Conservation (phyloP, 2,888 invertebrate species). For the Heliothis peltigera region DNA sequence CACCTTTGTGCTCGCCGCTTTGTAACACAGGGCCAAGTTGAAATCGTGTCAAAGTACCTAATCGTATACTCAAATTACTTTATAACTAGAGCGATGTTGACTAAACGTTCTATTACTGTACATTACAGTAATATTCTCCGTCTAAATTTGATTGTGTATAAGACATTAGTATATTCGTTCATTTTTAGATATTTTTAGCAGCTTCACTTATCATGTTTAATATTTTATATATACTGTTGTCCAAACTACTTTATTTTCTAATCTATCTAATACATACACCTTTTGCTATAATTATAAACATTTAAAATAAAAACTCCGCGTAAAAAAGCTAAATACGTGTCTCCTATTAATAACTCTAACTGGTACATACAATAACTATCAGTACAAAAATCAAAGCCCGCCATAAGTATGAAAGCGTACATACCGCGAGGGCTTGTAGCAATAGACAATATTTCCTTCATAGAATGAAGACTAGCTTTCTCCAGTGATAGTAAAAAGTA, state of each 20-base stretch:
- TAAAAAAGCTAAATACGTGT: too few species aligned
- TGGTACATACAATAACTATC: too few species aligned
- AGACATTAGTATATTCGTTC: neutral
- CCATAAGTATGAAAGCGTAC: constrained; percentile 15
- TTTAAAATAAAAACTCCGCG: too few species aligned
- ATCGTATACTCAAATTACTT: constrained; percentile 14
- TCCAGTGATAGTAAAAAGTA: too few species aligned
- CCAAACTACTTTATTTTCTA: too few species aligned
- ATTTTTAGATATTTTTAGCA: too few species aligned
- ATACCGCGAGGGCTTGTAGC: constrained; percentile 47
- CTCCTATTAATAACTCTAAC: neutral
- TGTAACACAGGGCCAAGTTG: constrained; percentile 12
- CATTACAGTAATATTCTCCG: neutral
- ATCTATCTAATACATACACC: too few species aligned
- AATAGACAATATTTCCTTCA: constrained; percentile 61
- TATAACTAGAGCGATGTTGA: constrained; percentile 2
- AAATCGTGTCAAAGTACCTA: constrained; percentile 9
- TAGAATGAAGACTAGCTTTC: too few species aligned
- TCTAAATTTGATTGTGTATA: neutral
- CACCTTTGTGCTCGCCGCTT: constrained; percentile 28
- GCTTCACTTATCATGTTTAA: too few species aligned
- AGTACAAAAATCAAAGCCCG: constrained; percentile 30
- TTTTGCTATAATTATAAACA: too few species aligned
- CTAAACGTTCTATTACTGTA: neutral
- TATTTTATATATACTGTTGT: too few species aligned